A percentile compares a stretch with the other conserved stretches of the same genome.
Conservation (phyloP, 2,888 invertebrate genomes). For the Dynastes hyllus region DNA sequence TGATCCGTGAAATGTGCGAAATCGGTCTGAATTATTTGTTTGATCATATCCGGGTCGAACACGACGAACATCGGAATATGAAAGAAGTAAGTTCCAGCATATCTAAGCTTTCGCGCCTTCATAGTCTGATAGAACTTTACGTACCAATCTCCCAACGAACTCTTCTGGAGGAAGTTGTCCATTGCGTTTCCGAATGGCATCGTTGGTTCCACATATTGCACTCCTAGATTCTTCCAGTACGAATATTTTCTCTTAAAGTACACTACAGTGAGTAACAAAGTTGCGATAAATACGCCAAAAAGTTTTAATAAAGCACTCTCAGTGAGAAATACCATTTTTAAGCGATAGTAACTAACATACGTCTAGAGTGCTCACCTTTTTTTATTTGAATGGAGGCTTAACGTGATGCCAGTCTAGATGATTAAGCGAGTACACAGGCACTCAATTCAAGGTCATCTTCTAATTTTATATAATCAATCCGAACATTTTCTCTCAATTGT, state of each 20-base stretch:
- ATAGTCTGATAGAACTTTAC: slow-evolving; percentile 45
- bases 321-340: too few relatives aligned
- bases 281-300: slow-evolving; percentile 12
- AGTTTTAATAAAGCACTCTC: too few relatives aligned
- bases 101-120: slow-evolving; percentile 48
- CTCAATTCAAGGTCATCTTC: too few relatives aligned
- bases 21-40: slow-evolving; percentile 68
- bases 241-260: slow-evolving; percentile 13
- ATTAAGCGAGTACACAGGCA: too few relatives aligned
- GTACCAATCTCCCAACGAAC: slow-evolving; percentile 36
- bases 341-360: too few relatives aligned
- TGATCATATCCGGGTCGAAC: slow-evolving; percentile 68
- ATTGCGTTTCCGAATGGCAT: slow-evolving; percentile 47
- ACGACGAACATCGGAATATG: slow-evolving; percentile 45
- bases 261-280: not conserved
- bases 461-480: too few relatives aligned
- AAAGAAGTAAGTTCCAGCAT: slow-evolving; percentile 53
- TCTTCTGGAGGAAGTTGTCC: not conserved
- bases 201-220: slow-evolving; percentile 39
- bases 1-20: slow-evolving; percentile 71
- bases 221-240: slow-evolving; percentile 46
- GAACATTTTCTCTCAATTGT: too few relatives aligned
- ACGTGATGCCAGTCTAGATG: too few relatives aligned
- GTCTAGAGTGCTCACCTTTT: too few relatives aligned
- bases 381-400: too few relatives aligned